Evolutionary conservation across 2,888 invertebrate genomes (phyloP).

Genomic region (Ariolimax columbianus): DNA sequence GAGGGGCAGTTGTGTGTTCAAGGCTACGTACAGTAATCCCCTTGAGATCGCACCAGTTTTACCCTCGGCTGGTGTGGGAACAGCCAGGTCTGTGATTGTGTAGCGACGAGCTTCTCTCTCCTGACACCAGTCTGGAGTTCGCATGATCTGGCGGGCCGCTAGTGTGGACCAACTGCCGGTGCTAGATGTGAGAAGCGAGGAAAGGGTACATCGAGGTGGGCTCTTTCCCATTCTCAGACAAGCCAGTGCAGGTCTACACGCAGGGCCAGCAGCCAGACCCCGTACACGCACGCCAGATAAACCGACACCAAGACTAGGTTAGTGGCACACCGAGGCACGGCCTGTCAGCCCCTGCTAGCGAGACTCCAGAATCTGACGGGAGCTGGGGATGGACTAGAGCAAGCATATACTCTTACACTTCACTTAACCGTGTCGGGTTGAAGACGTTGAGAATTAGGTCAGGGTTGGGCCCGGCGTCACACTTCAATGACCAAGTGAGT

Average conservation of each 20-base stretch:
- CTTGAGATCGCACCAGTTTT: constrained; percentile 15
- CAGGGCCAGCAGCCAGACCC: background rate
- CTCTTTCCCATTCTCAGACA: background rate
- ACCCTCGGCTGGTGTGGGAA: background rate
- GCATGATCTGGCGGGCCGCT: too few relatives aligned
- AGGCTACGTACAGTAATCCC: constrained; percentile 12
- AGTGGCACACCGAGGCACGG: background rate
- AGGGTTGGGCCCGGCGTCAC: background rate
- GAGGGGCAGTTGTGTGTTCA: constrained; percentile 6
- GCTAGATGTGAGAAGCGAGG: background rate
- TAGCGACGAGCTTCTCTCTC: background rate
- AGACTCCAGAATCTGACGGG: background rate
- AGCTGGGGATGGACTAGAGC: background rate
- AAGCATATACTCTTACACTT: background rate
- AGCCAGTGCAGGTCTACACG: background rate
- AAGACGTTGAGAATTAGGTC: constrained; percentile 6
- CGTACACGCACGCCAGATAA: background rate
- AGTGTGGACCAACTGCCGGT: background rate
- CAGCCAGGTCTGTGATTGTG: background rate
- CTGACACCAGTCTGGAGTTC: background rate
- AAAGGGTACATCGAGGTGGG: background rate
- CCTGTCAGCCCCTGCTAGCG: background rate
- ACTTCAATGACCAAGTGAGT: background rate
- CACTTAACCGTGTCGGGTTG: background rate
- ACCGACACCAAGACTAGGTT: background rate